Base-by-base conservation (phyloP, 2,888 invertebrate genomes). In the Tipula lateralis region DNA sequence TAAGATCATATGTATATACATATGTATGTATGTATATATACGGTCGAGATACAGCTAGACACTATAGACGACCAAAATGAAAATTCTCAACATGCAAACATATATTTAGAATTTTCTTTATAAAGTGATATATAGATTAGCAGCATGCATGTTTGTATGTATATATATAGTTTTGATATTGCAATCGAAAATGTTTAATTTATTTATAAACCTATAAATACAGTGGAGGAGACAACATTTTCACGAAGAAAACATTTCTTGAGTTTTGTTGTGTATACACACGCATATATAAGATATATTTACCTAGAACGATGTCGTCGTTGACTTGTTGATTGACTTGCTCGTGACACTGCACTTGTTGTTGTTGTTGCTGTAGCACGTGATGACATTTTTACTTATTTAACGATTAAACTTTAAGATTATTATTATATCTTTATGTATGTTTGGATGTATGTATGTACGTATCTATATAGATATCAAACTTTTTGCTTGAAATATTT, bases 301-400 rank as follows among this genome's bases (percentile, higher is more conserved):
- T 85, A 86, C 86, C 86, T 86, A 66, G 86, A 86, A 19, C 86
- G 85, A 32, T 86, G 86, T 44, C 86, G 83, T 9, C 86, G 80
- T 50, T 86, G 86, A 84, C 86, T 86, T 44, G 85, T 85, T 29
- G 86, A 86, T 80, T 85, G 85, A 82, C 85, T 86, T 34, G 86
- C 84, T 13, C 86, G 85, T 80, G 86, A 85, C 86, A 84, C 81
- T 39, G 2, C 84, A 36, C n/a, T n/a, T n/a, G 84, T 83, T 85
- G 84, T 50, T 29, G 85, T 84, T 30, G 83, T 83, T 83, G 83
- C 39, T 82, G 85, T 84, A 82, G 84, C 50, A 19, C 85, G 85
- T 82, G 85, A 85, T 83, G 86, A 85, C 86, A 86, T 86, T 36
- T 32, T 83, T 83, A 12, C 13, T 83, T 66, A 66, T 66, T 66